Evolutionary conservation across 2,797 vertebrate species (phyloP), one percentile per base, ranked within the genome.

Genomic region (Gila robusta): DNA sequence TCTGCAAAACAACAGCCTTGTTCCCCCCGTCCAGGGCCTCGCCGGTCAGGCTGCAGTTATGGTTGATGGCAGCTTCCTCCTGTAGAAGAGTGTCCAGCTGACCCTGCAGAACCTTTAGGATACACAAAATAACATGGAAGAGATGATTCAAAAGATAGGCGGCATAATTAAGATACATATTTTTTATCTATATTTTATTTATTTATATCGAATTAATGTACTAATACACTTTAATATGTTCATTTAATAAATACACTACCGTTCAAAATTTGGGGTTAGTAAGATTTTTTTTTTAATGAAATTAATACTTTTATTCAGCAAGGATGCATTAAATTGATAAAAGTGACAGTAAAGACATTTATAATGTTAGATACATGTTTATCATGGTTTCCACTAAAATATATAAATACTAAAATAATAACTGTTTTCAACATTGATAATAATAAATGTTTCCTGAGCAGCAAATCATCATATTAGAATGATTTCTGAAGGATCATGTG

Each of bases 91-190:
- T 96, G 44, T 98, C 97, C 89, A 99, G 92, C 93, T 99, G 98
- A n/a, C 96, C 94, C 92, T 98, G 98, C 1, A 99, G 96, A 72
- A 99, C 98, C 98, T 99, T 91, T 3, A 81, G 12, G 49, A 67
- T n/a, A 64, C 21, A 52, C 47, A 71, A 5, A 54, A 56, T 32
- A 8, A 47, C 11, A 70, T 2, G 14, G n/a, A 23, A 32, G 23
- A n/a, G 8, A n/a, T 59, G 74, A 23, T 37, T 37, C 6, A 77
- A 37, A 56, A 37, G 49, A 37, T 77, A 4, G 6, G 9, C 47
- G 1, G 6, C 28, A 6, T 52, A 54, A 37, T 54, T 54, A 14
- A 76, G 3, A 28, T 73, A 17, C 7, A 8, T 5, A 47, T 3
- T 12, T 39, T 49, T n/a, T 62, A 74, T 32, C 7, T 23, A 0